Evolutionary conservation across 2,113 vertebrate species (phyloP).

Genomic region (Phoxinus phoxinus): DNA sequence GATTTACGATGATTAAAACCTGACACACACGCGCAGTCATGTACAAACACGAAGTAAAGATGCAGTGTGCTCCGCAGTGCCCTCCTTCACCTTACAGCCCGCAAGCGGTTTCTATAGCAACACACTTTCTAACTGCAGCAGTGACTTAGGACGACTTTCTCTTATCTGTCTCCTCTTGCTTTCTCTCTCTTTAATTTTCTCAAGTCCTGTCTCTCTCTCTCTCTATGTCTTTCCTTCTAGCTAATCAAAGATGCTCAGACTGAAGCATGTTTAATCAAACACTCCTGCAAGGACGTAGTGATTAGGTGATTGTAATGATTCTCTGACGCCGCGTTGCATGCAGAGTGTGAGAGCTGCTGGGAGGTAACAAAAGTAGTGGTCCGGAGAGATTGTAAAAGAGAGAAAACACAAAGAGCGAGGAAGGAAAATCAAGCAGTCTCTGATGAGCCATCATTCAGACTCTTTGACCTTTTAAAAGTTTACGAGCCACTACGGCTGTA

Average conservation of each 20-base stretch:
- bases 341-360: constrained; percentile 5
- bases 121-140: constrained; percentile 9
- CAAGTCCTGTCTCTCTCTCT: not conserved
- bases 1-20: not conserved
- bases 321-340: not conserved
- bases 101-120: constrained; percentile 41
- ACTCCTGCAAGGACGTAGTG: constrained; percentile 20
- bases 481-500: not conserved
- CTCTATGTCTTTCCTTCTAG: not conserved
- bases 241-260: constrained; percentile 33
- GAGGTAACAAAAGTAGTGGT: constrained; percentile 3
- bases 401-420: not conserved
- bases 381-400: not conserved
- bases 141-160: constrained; percentile 14
- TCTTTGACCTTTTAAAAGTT: constrained; percentile 40
- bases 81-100: constrained; percentile 23
- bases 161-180: constrained; percentile 18
- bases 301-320: constrained; percentile 35
- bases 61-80: constrained; percentile 1
- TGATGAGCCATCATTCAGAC: not conserved
- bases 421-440: constrained; percentile 11
- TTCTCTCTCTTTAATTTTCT: not conserved
- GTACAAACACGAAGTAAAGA: not conserved
- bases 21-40: not conserved
- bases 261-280: constrained; percentile 38